A percentile compares a stretch with the other conserved stretches of the same genome.
These are phyloP conservation scores for Acinonyx jubatus DNA, from an alignment of 2,113 vertebrate species.

Conservation along the genomic window DNA sequence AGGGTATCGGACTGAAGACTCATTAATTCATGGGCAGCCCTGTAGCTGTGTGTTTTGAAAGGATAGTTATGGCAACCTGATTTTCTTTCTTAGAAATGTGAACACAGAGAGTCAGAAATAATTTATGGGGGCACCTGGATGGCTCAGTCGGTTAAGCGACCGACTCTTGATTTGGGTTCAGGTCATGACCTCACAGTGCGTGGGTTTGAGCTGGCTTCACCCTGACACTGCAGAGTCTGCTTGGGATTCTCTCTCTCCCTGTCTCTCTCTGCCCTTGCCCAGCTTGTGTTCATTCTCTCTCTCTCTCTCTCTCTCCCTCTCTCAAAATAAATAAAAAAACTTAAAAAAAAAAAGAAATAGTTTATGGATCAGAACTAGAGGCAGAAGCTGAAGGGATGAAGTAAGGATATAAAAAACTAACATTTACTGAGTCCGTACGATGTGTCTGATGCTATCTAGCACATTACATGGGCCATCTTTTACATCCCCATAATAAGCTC, in stretches of 20 bases:
- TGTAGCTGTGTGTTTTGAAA: neutral
- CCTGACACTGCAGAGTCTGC: too few species aligned
- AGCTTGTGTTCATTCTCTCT: too few species aligned
- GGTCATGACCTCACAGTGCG: too few species aligned
- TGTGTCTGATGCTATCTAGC: neutral
- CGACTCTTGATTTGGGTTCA: too few species aligned
- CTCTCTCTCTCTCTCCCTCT: too few species aligned
- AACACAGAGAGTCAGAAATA: neutral
- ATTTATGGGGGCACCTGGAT: neutral
- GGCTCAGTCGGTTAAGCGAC: too few species aligned
- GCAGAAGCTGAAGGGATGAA: neutral
- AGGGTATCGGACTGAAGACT: neutral
- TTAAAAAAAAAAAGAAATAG: neutral
- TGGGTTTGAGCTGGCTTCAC: too few species aligned
- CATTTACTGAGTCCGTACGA: neutral
- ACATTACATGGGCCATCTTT: neutral
- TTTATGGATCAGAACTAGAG: neutral
- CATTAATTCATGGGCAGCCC: neutral
- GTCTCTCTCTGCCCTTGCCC: too few species aligned
- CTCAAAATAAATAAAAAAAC: too few species aligned
- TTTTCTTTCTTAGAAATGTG: conserved; percentile 37
- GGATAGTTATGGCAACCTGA: neutral
- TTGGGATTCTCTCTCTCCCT: too few species aligned
- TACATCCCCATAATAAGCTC: neutral
- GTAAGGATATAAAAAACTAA: neutral